These are phyloP conservation scores for Heliothis peltigera DNA, from an alignment of 2,888 invertebrate species.

Conservation along the genomic window DNA sequence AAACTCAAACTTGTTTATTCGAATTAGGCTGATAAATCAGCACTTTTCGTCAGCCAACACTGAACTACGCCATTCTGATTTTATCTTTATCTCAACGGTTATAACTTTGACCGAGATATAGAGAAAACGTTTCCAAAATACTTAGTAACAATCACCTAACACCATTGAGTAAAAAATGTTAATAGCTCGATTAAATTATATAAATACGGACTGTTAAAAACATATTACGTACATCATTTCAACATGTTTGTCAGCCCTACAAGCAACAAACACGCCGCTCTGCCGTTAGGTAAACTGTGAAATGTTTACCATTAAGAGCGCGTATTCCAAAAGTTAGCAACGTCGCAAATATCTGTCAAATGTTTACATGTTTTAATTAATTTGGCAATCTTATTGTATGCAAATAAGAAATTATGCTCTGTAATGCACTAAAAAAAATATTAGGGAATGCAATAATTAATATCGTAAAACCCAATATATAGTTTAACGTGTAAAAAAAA, in stretches of 20 bases:
- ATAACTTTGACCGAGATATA: slow-evolving; percentile 41
- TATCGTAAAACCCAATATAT: too few relatives aligned
- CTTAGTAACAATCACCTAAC: slow-evolving; percentile 28
- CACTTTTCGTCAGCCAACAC: too few relatives aligned
- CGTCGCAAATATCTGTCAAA: too few relatives aligned
- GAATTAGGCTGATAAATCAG: too few relatives aligned
- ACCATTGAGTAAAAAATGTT: slow-evolving; percentile 16
- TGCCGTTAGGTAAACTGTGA: slow-evolving; percentile 40
- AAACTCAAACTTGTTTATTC: too few relatives aligned
- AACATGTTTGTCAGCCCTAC: slow-evolving; percentile 31
- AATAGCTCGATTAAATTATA: slow-evolving; percentile 32
- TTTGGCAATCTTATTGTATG: too few relatives aligned
- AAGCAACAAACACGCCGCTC: neutral
- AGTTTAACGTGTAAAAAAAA: too few relatives aligned
- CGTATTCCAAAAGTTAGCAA: too few relatives aligned
- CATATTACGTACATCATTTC: slow-evolving; percentile 17
- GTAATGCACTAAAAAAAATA: too few relatives aligned
- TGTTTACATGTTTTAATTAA: too few relatives aligned
- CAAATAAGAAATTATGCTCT: too few relatives aligned
- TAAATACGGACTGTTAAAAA: slow-evolving; percentile 37
- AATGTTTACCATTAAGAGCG: slow-evolving; percentile 43
- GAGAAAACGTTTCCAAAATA: slow-evolving; percentile 31
- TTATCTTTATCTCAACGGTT: slow-evolving; percentile 27
- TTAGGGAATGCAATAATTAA: too few relatives aligned
- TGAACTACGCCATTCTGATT: neutral